These are phyloP conservation scores for Corythoichthys intestinalis DNA, from an alignment of 2,113 vertebrate species.

Conservation along the genomic window DNA sequence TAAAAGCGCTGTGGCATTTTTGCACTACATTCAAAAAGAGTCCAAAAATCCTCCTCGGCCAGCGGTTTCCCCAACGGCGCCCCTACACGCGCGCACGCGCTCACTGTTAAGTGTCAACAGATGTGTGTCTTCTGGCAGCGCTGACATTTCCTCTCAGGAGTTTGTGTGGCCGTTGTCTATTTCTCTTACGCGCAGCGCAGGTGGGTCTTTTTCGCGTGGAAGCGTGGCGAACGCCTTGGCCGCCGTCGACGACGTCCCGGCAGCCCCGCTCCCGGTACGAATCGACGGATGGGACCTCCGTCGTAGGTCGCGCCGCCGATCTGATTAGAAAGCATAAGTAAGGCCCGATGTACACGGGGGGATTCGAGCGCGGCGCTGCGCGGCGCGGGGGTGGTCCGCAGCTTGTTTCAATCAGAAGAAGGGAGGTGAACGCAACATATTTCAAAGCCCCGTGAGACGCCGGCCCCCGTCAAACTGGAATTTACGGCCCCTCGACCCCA, in stretches of 20 bases:
- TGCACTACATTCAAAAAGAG: too few species aligned
- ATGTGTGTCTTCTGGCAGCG: conserved; percentile 6
- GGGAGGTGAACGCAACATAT: background rate
- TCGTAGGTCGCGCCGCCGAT: too few species aligned
- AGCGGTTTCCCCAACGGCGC: background rate
- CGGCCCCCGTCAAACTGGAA: too few species aligned
- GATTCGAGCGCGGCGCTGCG: too few species aligned
- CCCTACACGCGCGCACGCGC: background rate
- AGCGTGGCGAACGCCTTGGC: background rate
- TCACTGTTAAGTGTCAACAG: conserved; percentile 1
- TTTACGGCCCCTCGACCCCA: too few species aligned
- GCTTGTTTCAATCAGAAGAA: background rate
- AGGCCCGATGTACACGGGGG: too few species aligned
- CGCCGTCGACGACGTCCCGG: too few species aligned
- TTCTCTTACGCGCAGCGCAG: background rate
- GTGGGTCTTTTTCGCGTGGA: background rate
- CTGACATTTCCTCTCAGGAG: background rate
- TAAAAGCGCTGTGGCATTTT: too few species aligned
- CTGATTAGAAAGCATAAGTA: too few species aligned
- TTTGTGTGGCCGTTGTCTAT: background rate
- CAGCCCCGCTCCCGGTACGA: too few species aligned
- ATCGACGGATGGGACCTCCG: too few species aligned
- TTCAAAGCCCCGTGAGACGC: background rate
- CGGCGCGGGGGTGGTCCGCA: background rate
- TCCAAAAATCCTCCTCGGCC: too few species aligned